These are phyloP conservation scores for Sus cebifrons DNA, from an alignment of 2,797 vertebrate species.

Conservation along the genomic window DNA sequence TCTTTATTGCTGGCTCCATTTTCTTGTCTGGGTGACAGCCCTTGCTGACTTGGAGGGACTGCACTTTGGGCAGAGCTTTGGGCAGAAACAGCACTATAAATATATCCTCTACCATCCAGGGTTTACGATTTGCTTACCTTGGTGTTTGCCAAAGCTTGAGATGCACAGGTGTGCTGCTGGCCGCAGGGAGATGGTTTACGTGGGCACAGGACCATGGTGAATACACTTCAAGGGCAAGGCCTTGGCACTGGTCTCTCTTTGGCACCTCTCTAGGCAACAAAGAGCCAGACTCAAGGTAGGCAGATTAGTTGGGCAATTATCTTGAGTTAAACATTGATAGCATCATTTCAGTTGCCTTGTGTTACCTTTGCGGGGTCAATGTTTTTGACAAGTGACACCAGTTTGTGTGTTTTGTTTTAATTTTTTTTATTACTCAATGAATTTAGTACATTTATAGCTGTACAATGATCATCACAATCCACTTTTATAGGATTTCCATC, in stretches of 20 bases:
- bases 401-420: background rate
- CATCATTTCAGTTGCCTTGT: background rate
- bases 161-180: background rate
- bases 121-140: background rate
- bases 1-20: background rate
- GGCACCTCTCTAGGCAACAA: background rate
- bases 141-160: background rate
- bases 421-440: no score
- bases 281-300: background rate
- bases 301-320: background rate
- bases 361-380: background rate
- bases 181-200: accelerated
- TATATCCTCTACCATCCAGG: background rate
- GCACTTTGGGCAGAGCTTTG: background rate
- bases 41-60: background rate
- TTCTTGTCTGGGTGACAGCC: background rate
- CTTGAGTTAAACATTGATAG: background rate
- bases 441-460: no score
- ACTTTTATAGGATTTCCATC: no score
- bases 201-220: background rate
- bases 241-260: background rate
- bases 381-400: background rate
- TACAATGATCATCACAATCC: no score
- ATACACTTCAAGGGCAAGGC: background rate
- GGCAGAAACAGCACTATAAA: background rate